A percentile compares a stretch with the other conserved stretches of the same genome.
Evolutionary conservation across 2,888 invertebrate genomes (phyloP).

Genomic region (Ophonus ardosiacus): DNA sequence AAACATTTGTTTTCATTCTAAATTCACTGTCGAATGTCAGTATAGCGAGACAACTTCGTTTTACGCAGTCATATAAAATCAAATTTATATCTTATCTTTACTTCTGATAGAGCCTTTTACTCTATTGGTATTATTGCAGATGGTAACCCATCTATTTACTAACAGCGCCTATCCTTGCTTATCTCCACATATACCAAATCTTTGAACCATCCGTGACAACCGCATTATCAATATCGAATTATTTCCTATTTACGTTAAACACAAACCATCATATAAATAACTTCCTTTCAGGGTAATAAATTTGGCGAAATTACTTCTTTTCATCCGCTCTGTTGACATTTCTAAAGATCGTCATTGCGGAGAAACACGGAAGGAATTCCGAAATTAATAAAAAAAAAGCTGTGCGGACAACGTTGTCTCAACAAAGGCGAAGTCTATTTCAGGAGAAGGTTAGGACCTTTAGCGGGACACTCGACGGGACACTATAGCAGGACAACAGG

Average conservation of each 20-base stretch:
- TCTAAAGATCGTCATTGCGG: slow-evolving; percentile 40
- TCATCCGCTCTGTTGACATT: slow-evolving; percentile 18
- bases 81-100: too few relatives aligned
- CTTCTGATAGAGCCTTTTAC: too few relatives aligned
- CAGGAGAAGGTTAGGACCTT: neutral
- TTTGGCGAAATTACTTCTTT: neutral
- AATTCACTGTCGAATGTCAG: too few relatives aligned
- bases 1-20: too few relatives aligned
- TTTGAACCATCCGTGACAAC: too few relatives aligned
- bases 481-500: neutral
- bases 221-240: neutral
- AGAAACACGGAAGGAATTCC: slow-evolving; percentile 30
- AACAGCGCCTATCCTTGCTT: too few relatives aligned
- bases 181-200: too few relatives aligned
- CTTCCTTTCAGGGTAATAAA: neutral
- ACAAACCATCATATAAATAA: neutral
- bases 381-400: slow-evolving; percentile 47
- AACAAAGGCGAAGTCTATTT: neutral
- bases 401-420: neutral
- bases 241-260: neutral
- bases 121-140: too few relatives aligned
- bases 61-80: too few relatives aligned
- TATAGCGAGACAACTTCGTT: too few relatives aligned
- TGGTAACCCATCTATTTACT: too few relatives aligned
- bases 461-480: neutral